Base-by-base conservation (phyloP, 2,888 invertebrate species). In the Eueremaeus valkanovi region DNA sequence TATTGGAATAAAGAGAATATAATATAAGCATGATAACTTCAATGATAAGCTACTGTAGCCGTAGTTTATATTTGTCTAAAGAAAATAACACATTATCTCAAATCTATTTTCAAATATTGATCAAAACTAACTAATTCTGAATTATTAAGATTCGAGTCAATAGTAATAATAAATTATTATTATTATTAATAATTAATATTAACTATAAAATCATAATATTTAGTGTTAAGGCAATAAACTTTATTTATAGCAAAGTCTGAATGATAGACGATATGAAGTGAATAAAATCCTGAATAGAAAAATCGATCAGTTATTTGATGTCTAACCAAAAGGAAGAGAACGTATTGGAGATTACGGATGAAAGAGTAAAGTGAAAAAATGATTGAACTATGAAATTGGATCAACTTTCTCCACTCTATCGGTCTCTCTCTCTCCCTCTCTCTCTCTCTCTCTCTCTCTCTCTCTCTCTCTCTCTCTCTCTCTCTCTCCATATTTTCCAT, bases 271-370 rank as follows among this genome's bases (percentile, higher is more conserved):
- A 55, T 27, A 24, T 27, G 55, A 18, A 24, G 21, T 13, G 27
- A 45, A 45, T 13, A 13, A 45, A 45, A 45, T 13, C 16, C 45
- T 45, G 45, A 40, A 40, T 40, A 40, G 8, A 11, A 45, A 45
- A 55, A 55, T 55, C 55, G 55, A 55, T 55, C 27, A 51, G 21
- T 55, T 55, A 55, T 55, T 24, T 55, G 55, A 27, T 55, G 55
- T 55, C 21, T 27, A 45, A 18, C 16, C 6, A 16, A 45, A 45
- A 55, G 24, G 24, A 9, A 55, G 24, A 9, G 16, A 55, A 55
- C 55, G 11, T 55, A 55, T 55, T 55, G 55, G 13, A 55, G 55
- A 55, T 55, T 55, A 55, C 55, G 55, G 55, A 24, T 55, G 27
- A 55, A 55, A 27, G 55, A 55, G 55, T 55, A 55, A 55, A 27